Evolutionary conservation across 2,888 invertebrate genomes (phyloP).

Genomic region (Nemapogon koenigi): DNA sequence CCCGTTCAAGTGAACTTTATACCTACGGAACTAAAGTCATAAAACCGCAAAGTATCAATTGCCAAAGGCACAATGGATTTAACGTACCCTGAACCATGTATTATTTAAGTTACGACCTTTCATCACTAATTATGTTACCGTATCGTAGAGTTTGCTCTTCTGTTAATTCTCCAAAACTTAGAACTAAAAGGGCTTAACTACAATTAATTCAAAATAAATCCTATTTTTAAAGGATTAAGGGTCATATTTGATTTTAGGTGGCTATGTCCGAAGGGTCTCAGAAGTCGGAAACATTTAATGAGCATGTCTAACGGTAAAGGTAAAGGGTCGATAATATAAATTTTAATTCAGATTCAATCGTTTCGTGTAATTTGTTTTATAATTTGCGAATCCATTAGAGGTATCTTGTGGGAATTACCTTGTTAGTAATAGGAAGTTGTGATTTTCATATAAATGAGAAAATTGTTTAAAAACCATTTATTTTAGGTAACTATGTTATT

Average conservation of each 20-base stretch:
- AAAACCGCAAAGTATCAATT: too few relatives aligned
- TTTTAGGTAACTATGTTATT: too few relatives aligned
- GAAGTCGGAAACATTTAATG: background rate
- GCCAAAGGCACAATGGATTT: too few relatives aligned
- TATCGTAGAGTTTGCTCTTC: background rate
- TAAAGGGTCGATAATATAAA: background rate
- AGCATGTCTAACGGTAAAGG: background rate
- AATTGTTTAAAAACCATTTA: too few relatives aligned
- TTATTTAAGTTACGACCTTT: background rate
- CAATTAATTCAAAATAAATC: too few relatives aligned
- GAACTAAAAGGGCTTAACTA: background rate
- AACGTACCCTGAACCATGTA: too few relatives aligned
- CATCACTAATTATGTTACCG: constrained; percentile 1
- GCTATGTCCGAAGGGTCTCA: background rate
- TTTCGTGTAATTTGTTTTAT: constrained; percentile 1
- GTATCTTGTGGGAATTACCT: too few relatives aligned
- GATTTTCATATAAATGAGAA: too few relatives aligned
- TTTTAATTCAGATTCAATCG: constrained; percentile 2
- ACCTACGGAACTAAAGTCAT: too few relatives aligned
- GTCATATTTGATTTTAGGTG: background rate
- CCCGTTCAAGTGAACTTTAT: too few relatives aligned
- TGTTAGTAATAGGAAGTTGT: too few relatives aligned
- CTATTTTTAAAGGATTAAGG: background rate
- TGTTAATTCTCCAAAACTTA: background rate
- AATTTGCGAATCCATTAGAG: too few relatives aligned